These are phyloP conservation scores for Anoura caudifer DNA, from an alignment of 2,113 vertebrate genomes.

Conservation along the genomic window DNA sequence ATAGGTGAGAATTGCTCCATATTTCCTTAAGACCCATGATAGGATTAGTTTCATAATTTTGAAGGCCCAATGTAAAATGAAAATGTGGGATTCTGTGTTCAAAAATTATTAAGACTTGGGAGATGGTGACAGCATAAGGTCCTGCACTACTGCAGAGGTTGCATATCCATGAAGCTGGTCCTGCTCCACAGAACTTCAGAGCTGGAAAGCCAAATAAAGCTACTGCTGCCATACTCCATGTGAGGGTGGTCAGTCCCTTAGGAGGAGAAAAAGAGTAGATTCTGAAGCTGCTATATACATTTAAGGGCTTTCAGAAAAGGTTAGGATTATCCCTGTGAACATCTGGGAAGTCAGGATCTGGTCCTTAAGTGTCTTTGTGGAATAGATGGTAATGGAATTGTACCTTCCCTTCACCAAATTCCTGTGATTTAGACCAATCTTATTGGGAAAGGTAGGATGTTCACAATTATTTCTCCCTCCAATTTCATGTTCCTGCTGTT, in stretches of 20 bases:
- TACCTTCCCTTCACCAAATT: neutral
- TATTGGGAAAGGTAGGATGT: neutral
- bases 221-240: neutral
- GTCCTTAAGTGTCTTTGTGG: neutral
- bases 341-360: neutral
- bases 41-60: neutral
- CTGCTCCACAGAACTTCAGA: neutral
- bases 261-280: neutral
- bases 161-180: neutral
- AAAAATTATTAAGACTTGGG: neutral
- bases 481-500: neutral
- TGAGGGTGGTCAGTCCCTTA: neutral
- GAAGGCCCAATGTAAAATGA: neutral
- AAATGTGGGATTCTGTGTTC: neutral
- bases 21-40: neutral
- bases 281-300: neutral
- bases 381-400: neutral
- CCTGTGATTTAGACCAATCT: neutral
- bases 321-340: neutral
- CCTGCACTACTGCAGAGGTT: neutral
- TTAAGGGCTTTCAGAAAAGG: neutral
- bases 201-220: neutral
- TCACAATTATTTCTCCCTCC: neutral
- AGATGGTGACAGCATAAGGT: neutral
- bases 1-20: neutral